These are phyloP conservation scores for Cricetomys ansorgei DNA, from an alignment of 2,113 vertebrate species.

Conservation along the genomic window DNA sequence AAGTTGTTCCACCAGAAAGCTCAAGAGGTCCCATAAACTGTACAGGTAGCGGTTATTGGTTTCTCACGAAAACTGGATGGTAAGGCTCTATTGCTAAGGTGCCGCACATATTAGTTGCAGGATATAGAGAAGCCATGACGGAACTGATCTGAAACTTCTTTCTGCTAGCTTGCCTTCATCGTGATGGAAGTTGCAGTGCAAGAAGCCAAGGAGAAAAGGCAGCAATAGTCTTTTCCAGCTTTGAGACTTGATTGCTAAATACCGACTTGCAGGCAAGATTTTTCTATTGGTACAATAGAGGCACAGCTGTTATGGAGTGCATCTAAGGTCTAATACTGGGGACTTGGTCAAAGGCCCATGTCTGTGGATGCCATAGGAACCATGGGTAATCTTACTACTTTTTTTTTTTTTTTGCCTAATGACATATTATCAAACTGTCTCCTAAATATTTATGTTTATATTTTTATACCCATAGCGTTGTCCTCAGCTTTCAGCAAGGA, in stretches of 20 bases:
- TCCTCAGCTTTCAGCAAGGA: background rate
- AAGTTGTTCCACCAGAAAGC: background rate
- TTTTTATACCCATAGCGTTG: background rate
- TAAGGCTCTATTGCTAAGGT: background rate
- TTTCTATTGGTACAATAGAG: background rate
- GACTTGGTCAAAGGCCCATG: background rate
- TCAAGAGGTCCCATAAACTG: background rate
- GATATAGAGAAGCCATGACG: background rate
- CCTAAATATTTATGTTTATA: background rate
- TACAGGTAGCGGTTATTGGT: background rate
- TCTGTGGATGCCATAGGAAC: background rate
- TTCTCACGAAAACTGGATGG: background rate
- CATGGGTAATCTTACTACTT: background rate
- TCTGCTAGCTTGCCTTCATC: background rate
- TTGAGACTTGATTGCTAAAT: background rate
- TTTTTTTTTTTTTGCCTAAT: background rate
- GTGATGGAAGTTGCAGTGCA: background rate
- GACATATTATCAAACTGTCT: background rate
- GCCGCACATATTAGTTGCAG: background rate
- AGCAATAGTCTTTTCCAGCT: background rate
- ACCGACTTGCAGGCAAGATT: background rate
- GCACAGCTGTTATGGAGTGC: background rate
- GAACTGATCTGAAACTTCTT: background rate
- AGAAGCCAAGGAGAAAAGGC: background rate
- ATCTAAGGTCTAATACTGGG: background rate